Evolutionary conservation across 1,140 invertebrate genomes (phyloP), one percentile per base, ranked within the genome.

Genomic region (Diorhabda sublineata): DNA sequence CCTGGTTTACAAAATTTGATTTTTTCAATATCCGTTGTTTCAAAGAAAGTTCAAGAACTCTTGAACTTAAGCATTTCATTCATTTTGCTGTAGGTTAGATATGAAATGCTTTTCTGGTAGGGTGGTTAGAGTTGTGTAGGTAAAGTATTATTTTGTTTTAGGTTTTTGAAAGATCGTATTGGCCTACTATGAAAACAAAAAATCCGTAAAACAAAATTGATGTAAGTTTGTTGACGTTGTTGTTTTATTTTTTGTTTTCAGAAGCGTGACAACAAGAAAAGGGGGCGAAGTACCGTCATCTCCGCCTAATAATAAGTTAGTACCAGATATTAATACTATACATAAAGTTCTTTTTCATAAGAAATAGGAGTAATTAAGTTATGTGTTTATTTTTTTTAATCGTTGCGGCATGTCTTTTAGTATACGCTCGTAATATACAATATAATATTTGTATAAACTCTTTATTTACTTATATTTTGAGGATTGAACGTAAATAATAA

Each of bases 301-400:
- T 45, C 58, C 65, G 5, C 65, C 65, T 67, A 60, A 9, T 60
- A 74, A 78, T 52, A 80, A 80, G 63, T 72, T 81, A 60, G 74
- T 81, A 26, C 80, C 80, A 45, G 79, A 80, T 72, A 70, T 81
- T 45, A 74, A 73, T 61, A 81, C 80, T 45, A 81, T 81, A 64
- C 80, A 81, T 63, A 81, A 81, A 73, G 80, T 81, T 58, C 73
- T 81, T 61, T 81, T 81, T 73, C 77, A 80, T 71, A 74, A 75
- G 73, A 79, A 79, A 60, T 77, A 74, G 58, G 26, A 26, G 26
- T 26, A 26, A 26, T 26, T 26, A 1, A 26, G 26, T 26, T 26
- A 26, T 26, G 26, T 26, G 26, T 26, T 26, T 26, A 26, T 26
- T 26, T 26, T 26, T 26, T 1, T 26, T 26, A 26, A 26, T 26